Evolutionary conservation across 1,140 invertebrate genomes (phyloP).

Genomic region (Microvelia longipes): DNA sequence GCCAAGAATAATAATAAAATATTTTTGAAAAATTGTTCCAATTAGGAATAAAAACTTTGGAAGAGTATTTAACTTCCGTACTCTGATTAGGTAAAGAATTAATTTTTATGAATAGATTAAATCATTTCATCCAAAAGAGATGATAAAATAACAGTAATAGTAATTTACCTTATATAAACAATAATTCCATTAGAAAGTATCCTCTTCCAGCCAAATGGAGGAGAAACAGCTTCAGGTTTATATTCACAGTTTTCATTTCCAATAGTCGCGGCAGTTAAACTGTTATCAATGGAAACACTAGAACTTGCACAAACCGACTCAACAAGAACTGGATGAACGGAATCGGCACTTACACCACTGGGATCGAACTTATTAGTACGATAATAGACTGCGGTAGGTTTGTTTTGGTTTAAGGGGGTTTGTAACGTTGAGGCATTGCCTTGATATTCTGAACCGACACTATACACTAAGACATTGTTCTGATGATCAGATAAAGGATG

Average conservation of each 20-base stretch:
- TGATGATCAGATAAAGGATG: conserved; percentile 5
- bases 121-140: too few relatives aligned
- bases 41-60: too few relatives aligned
- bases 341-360: conserved; percentile 27
- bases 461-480: conserved; percentile 16
- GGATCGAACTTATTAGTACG: neutral
- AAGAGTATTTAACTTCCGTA: too few relatives aligned
- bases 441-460: conserved; percentile 10
- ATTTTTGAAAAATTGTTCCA: too few relatives aligned
- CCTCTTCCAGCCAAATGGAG: conserved; percentile 41
- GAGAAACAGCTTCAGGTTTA: conserved; percentile 25
- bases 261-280: conserved; percentile 24
- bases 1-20: too few relatives aligned
- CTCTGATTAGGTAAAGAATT: too few relatives aligned
- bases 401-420: conserved; percentile 10
- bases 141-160: too few relatives aligned
- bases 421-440: conserved; percentile 5
- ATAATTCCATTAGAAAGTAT: conserved; percentile 34
- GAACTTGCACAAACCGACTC: conserved; percentile 34
- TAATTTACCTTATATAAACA: conserved; percentile 39
- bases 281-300: conserved; percentile 27
- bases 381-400: neutral
- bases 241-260: conserved; percentile 27
- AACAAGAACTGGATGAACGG: conserved; percentile 32
- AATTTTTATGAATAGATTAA: too few relatives aligned